Percentiles rank a stretch among this genome's conserved stretches.
Conservation (phyloP, 2,113 vertebrate species). For the Rhinolophus ferrumequinum region DNA sequence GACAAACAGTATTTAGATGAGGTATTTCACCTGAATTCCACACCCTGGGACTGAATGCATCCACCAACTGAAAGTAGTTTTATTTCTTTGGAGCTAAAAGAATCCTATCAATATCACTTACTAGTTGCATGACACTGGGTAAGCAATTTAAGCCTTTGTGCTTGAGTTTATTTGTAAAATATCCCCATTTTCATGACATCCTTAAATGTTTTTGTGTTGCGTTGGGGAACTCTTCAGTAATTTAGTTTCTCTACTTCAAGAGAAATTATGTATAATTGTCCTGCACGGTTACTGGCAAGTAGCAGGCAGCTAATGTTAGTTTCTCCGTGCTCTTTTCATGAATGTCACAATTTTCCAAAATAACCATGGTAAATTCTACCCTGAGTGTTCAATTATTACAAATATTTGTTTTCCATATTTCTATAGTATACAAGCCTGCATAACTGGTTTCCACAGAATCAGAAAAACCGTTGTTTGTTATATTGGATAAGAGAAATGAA, state of each 20-base stretch:
- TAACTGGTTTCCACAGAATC: conserved; percentile 7
- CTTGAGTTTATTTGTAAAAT: neutral
- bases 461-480: conserved; percentile 36
- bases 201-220: neutral
- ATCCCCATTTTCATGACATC: neutral
- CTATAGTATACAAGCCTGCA: neutral
- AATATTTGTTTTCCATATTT: neutral
- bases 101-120: neutral
- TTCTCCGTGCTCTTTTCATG: neutral
- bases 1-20: neutral
- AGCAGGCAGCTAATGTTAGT: neutral
- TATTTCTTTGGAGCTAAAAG: neutral
- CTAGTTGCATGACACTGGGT: neutral
- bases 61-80: conserved; percentile 18
- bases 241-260: conserved; percentile 12
- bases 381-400: neutral
- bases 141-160: neutral
- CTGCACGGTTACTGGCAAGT: neutral
- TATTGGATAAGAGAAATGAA: neutral
- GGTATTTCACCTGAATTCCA: neutral
- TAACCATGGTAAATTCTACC: neutral
- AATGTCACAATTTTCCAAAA: conserved; percentile 31
- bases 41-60: neutral
- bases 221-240: neutral
- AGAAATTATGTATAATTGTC: neutral